A percentile compares a stretch with the other conserved stretches of the same genome.
Conservation (phyloP, 2,797 vertebrate genomes). For the Parauchenoglanis ngamensis region DNA sequence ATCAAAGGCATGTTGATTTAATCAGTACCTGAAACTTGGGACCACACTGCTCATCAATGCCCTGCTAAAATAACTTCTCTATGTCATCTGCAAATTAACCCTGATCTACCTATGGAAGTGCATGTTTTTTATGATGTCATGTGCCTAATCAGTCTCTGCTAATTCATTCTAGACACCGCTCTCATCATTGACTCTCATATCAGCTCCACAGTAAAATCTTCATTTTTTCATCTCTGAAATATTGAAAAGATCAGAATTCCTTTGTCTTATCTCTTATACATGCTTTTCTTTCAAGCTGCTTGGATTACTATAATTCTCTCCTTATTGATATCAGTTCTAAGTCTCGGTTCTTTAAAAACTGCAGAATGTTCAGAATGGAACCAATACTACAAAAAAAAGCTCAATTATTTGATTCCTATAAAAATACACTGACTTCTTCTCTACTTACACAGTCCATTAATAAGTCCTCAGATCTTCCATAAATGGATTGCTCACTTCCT, state of each 20-base stretch:
- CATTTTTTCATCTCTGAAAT: neutral
- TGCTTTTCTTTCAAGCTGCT: neutral
- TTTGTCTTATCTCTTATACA: neutral
- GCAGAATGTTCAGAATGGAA: neutral
- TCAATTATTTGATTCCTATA: neutral
- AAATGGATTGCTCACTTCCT: neutral
- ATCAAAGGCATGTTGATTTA: neutral
- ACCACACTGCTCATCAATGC: conserved; percentile 4
- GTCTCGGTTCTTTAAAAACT: neutral
- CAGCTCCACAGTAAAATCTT: neutral
- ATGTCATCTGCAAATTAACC: conserved; percentile 13
- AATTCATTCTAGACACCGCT: neutral
- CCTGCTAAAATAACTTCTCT: neutral
- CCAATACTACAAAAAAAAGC: neutral
- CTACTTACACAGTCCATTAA: neutral
- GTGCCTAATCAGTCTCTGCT: neutral
- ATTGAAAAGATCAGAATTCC: neutral
- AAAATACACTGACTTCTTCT: neutral
- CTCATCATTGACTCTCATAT: neutral
- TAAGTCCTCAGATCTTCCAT: neutral
- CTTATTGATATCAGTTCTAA: neutral
- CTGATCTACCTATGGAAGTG: conserved; percentile 19
- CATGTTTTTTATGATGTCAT: neutral
- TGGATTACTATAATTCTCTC: neutral
- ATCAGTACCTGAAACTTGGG: neutral